phyloP scores from a whole-genome alignment of 2,113 vertebrate genomes.

The Corythornis madagascariensis region DNA sequence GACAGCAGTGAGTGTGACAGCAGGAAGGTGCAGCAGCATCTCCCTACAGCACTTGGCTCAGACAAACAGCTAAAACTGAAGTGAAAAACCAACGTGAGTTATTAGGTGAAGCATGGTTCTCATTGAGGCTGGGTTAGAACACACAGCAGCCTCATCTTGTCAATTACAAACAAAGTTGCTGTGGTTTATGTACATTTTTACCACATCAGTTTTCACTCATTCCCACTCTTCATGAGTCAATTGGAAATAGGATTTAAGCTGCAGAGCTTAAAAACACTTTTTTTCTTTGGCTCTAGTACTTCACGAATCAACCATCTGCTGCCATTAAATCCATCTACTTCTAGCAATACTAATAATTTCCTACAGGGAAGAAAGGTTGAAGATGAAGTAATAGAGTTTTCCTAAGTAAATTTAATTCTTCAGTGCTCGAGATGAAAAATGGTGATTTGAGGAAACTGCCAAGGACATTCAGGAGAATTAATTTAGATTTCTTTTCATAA shows the following conservation, averaged over 20 bases:
- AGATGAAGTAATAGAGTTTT: slow-evolving; percentile 47
- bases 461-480: slow-evolving; percentile 9
- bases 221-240: slow-evolving; percentile 68
- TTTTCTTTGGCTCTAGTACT: slow-evolving; percentile 57
- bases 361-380: slow-evolving; percentile 52
- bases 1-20: background rate
- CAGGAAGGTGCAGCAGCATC: background rate
- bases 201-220: slow-evolving; percentile 37
- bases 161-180: background rate
- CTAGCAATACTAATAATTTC: slow-evolving; percentile 53
- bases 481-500: slow-evolving; percentile 25
- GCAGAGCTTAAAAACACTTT: slow-evolving; percentile 55
- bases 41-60: background rate
- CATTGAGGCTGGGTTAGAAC: background rate
- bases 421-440: background rate
- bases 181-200: slow-evolving; percentile 44
- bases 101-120: background rate
- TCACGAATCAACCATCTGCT: slow-evolving; percentile 66
- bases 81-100: background rate
- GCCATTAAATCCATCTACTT: slow-evolving; percentile 54
- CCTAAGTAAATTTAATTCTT: slow-evolving; percentile 29
- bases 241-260: slow-evolving; percentile 47
- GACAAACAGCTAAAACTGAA: background rate
- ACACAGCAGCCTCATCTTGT: background rate
- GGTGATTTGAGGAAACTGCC: background rate